Percentiles rank a stretch among this genome's conserved stretches.
These are phyloP conservation scores for Pseudolaguvia tuberculata DNA, from an alignment of 2,113 vertebrate species.

Conservation along the genomic window DNA sequence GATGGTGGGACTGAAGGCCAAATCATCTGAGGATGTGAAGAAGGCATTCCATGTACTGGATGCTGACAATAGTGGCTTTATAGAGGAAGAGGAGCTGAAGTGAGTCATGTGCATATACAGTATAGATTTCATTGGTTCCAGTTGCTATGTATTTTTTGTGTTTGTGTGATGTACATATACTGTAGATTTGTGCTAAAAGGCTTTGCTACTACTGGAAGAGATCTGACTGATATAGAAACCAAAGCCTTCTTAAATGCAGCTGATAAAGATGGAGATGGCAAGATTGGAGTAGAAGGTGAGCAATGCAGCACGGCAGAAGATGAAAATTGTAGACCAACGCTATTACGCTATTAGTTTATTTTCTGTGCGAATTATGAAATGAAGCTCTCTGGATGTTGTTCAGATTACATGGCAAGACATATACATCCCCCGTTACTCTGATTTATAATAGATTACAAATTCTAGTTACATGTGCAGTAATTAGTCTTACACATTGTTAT, in stretches of 20 bases:
- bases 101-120: conserved; percentile 53
- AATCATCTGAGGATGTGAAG: conserved; percentile 70
- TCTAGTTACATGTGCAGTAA: background rate
- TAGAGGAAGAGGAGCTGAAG: conserved; percentile 81
- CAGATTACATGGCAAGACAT: background rate
- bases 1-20: conserved; percentile 71
- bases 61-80: conserved; percentile 76
- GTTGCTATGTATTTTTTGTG: conserved; percentile 7
- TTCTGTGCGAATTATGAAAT: background rate
- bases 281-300: conserved; percentile 90
- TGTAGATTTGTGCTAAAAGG: conserved; percentile 82
- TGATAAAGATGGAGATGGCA: conserved; percentile 95
- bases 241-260: conserved; percentile 83
- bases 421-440: background rate
- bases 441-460: background rate
- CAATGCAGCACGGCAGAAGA: background rate
- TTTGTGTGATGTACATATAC: conserved; percentile 9
- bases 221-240: conserved; percentile 85
- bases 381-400: background rate
- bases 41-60: conserved; percentile 77
- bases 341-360: background rate
- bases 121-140: background rate
- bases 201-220: conserved; percentile 78
- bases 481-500: background rate
- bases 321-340: background rate